Percentiles rank a stretch among this genome's conserved stretches.
These are phyloP conservation scores for Apis cerana DNA, from an alignment of 1,140 invertebrate species.

Conservation along the genomic window DNA sequence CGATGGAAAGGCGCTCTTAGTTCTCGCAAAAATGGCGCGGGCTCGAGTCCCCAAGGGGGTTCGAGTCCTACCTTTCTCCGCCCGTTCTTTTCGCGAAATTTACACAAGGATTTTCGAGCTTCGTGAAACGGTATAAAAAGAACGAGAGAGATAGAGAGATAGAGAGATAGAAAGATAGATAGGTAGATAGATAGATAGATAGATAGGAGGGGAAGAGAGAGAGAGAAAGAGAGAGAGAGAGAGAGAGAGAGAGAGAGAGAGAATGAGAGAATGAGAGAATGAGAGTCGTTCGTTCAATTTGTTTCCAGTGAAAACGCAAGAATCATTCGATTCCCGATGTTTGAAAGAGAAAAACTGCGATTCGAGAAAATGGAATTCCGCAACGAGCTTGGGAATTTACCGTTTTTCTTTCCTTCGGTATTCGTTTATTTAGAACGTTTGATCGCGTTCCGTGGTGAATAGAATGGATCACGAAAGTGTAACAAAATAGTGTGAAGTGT, in stretches of 20 bases:
- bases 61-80: too few relatives aligned
- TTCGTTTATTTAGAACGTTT: background rate
- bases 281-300: slow-evolving; percentile 4
- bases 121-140: background rate
- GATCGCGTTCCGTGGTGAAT: too few relatives aligned
- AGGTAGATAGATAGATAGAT: too few relatives aligned
- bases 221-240: too few relatives aligned
- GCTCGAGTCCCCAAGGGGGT: background rate
- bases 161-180: too few relatives aligned
- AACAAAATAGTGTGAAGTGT: too few relatives aligned
- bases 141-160: too few relatives aligned
- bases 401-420: background rate
- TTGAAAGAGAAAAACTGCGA: background rate
- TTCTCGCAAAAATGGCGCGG: slow-evolving; percentile 18
- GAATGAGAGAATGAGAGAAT: background rate
- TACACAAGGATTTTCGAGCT: slow-evolving; percentile 22
- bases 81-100: slow-evolving; percentile 1
- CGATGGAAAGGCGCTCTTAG: background rate
- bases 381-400: background rate
- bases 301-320: background rate
- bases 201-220: too few relatives aligned
- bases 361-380: background rate
- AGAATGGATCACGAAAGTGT: too few relatives aligned
- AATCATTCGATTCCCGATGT: slow-evolving; percentile 18
- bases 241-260: too few relatives aligned